Conservation (phyloP, 2,797 vertebrate species). For the Phoeniculus purpureus region DNA sequence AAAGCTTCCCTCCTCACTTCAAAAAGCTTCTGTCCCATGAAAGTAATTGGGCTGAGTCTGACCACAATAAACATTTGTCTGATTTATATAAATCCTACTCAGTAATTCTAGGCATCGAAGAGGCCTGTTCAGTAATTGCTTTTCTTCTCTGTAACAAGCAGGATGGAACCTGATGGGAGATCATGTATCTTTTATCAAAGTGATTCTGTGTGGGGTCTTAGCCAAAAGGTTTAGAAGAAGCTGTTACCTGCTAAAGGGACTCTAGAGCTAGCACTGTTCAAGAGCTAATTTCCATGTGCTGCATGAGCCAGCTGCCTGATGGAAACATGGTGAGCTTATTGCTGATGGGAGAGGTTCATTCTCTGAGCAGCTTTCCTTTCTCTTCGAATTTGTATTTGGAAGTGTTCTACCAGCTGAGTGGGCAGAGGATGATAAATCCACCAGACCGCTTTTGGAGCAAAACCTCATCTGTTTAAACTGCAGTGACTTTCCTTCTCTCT, state of each 20-base stretch:
- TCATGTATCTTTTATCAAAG: neutral
- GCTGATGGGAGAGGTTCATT: neutral
- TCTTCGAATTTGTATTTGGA: neutral
- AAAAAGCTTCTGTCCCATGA: neutral
- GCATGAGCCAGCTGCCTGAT: neutral
- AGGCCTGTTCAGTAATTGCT: neutral
- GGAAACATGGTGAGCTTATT: neutral
- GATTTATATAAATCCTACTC: neutral
- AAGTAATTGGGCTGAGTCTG: neutral
- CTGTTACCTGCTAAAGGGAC: neutral
- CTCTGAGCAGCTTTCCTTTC: neutral
- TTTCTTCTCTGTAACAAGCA: neutral
- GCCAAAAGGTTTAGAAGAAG: neutral
- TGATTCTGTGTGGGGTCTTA: neutral
- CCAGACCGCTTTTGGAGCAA: neutral
- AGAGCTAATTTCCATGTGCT: neutral
- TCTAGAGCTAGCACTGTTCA: neutral
- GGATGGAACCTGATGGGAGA: neutral
- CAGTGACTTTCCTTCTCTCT: neutral
- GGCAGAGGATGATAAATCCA: neutral
- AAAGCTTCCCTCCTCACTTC: neutral
- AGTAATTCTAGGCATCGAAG: neutral
- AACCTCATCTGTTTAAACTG: neutral
- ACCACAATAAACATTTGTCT: neutral
- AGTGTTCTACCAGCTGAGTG: neutral